Percentiles rank a stretch among this genome's conserved stretches.
Evolutionary conservation across 2,113 vertebrate genomes (phyloP).

Genomic region (Reinhardtius hippoglossoides): DNA sequence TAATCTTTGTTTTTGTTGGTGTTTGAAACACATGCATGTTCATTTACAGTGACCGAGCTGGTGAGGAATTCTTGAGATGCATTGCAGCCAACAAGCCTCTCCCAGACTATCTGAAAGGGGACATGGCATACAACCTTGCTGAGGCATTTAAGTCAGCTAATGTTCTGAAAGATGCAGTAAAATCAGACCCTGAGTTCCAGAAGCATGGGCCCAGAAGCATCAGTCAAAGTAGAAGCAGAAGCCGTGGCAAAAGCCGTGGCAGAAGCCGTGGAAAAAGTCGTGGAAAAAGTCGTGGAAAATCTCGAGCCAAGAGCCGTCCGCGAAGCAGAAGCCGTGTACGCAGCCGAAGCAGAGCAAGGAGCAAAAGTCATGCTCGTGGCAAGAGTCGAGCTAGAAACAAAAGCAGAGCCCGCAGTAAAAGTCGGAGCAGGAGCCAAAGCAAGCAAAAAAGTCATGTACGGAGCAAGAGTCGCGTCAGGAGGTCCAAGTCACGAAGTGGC

Average conservation of each 20-base stretch:
- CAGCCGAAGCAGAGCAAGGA: constrained; percentile 52
- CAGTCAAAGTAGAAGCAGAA: constrained; percentile 40
- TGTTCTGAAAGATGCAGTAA: constrained; percentile 57
- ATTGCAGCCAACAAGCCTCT: constrained; percentile 78
- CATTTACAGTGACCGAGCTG: constrained; percentile 75
- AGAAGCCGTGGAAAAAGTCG: constrained; percentile 34
- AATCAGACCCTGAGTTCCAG: constrained; percentile 47
- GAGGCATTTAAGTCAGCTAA: constrained; percentile 68
- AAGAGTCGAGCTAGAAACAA: constrained; percentile 50
- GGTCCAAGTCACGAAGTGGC: constrained; percentile 28
- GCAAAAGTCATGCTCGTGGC: constrained; percentile 53
- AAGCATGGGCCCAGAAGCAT: constrained; percentile 68
- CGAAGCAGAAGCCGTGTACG: background rate
- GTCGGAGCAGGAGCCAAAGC: background rate
- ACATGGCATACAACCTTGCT: constrained; percentile 72
- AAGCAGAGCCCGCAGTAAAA: constrained; percentile 4
- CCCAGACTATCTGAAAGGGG: constrained; percentile 75
- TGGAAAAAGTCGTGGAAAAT: background rate
- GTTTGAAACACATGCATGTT: constrained; percentile 15
- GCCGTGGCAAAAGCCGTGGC: constrained; percentile 31
- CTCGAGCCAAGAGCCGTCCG: background rate
- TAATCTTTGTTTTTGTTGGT: background rate
- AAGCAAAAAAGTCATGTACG: background rate
- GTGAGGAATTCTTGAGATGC: constrained; percentile 81
- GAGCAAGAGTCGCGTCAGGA: background rate